A percentile compares a stretch with the other conserved stretches of the same genome.
These are phyloP conservation scores for Clunio marinus DNA, from an alignment of 2,888 invertebrate species.

Conservation along the genomic window DNA sequence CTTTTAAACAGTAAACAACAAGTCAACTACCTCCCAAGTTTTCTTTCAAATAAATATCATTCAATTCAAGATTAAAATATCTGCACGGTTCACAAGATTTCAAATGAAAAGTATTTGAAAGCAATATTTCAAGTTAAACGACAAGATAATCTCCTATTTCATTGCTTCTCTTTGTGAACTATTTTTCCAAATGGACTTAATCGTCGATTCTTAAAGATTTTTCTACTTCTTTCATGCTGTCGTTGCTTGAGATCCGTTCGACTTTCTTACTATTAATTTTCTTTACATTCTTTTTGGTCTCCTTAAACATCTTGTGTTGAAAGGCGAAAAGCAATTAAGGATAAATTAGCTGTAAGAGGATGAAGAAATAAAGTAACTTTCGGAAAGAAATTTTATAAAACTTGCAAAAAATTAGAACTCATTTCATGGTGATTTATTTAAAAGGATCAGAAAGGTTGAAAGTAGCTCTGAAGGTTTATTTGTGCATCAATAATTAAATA, in stretches of 20 bases:
- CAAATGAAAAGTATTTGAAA: constrained; percentile 1
- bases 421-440: constrained; percentile 31
- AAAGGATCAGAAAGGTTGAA: no score
- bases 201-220: neutral
- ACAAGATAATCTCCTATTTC: constrained; percentile 22
- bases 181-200: constrained; percentile 5
- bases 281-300: neutral
- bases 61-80: no score
- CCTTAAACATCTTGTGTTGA: constrained; percentile 5
- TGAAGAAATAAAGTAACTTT: neutral
- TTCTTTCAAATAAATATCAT: no score
- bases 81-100: no score
- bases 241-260: neutral
- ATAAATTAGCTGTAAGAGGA: constrained; percentile 8
- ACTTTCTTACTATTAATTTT: neutral
- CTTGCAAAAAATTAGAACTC: constrained; percentile 20
- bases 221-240: neutral
- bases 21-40: no score
- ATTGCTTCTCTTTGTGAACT: neutral
- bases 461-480: no score
- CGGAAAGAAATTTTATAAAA: neutral
- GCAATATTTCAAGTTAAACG: constrained; percentile 34
- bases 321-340: constrained; percentile 33
- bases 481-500: no score
- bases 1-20: no score